phyloP scores from a whole-genome alignment of 2,888 invertebrate genomes.

The Reticulitermes lucifugus region DNA sequence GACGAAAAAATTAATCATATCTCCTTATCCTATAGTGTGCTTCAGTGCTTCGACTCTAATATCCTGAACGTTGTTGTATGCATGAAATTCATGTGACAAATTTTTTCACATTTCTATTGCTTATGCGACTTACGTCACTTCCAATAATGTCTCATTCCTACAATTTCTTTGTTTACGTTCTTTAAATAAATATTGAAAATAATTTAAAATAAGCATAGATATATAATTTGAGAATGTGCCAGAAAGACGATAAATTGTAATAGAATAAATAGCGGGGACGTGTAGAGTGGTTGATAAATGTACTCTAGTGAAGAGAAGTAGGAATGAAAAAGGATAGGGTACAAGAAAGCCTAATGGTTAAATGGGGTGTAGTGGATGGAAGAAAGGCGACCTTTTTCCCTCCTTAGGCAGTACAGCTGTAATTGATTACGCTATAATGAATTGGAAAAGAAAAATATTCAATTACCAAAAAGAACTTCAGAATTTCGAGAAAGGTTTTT shows the following conservation, averaged over 20 bases:
- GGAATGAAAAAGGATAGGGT: constrained; percentile 1
- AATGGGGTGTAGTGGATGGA: not conserved
- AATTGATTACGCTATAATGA: constrained; percentile 25
- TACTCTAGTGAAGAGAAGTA: constrained; percentile 10
- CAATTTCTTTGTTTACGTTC: not conserved
- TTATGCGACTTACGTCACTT: no score
- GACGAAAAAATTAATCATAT: no score
- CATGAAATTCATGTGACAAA: no score
- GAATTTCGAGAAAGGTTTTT: not conserved
- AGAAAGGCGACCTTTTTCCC: not conserved
- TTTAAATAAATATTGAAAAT: not conserved
- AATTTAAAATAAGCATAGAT: not conserved
- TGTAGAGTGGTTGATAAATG: constrained; percentile 21
- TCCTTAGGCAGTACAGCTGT: not conserved
- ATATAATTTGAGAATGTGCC: not conserved
- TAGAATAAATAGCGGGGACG: not conserved
- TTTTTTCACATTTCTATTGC: no score
- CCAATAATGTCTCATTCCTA: no score
- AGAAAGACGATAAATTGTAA: not conserved
- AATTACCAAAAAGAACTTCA: constrained; percentile 22
- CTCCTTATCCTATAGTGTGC: no score
- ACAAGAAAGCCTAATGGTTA: constrained; percentile 21
- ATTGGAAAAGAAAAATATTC: constrained; percentile 33
- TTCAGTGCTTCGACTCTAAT: no score
- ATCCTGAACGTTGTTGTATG: no score